These are phyloP conservation scores for Lithophane socia DNA, from an alignment of 2,888 invertebrate genomes.

Conservation along the genomic window DNA sequence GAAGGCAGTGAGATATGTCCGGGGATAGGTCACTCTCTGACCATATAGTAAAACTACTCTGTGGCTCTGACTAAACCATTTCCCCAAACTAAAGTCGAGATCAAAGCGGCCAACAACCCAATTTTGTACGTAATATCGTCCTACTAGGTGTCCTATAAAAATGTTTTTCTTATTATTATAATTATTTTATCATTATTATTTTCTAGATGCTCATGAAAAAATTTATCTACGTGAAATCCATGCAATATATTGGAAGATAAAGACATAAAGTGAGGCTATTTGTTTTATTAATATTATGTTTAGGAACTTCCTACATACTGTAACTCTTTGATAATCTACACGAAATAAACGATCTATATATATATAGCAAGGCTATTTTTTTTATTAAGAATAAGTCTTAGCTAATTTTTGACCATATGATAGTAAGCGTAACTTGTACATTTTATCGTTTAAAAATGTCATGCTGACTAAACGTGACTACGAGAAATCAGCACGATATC, in stretches of 20 bases:
- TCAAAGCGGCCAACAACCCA: constrained; percentile 19
- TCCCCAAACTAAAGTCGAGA: neutral
- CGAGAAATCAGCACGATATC: constrained; percentile 9
- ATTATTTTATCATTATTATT: neutral
- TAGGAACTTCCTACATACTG: constrained; percentile 40
- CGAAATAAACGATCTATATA: constrained; percentile 2
- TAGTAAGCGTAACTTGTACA: constrained; percentile 14
- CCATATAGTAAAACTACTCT: too few relatives aligned
- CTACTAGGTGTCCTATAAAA: neutral
- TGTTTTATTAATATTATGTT: constrained; percentile 8
- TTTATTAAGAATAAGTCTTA: constrained; percentile 4
- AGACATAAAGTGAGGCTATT: neutral
- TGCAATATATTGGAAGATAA: neutral
- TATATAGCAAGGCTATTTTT: constrained; percentile 4
- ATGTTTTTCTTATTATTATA: neutral
- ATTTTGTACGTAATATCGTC: constrained; percentile 4
- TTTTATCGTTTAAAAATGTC: constrained; percentile 5
- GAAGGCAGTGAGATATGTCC: constrained; percentile 7
- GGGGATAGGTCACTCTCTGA: too few relatives aligned
- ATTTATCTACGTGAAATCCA: neutral
- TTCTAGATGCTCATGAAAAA: constrained; percentile 4
- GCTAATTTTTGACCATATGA: neutral
- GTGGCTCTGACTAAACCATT: neutral
- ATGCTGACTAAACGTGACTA: constrained; percentile 5
- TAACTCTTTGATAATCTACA: constrained; percentile 19